phyloP scores from a whole-genome alignment of 2,113 vertebrate genomes.

The Xiphias gladius region DNA sequence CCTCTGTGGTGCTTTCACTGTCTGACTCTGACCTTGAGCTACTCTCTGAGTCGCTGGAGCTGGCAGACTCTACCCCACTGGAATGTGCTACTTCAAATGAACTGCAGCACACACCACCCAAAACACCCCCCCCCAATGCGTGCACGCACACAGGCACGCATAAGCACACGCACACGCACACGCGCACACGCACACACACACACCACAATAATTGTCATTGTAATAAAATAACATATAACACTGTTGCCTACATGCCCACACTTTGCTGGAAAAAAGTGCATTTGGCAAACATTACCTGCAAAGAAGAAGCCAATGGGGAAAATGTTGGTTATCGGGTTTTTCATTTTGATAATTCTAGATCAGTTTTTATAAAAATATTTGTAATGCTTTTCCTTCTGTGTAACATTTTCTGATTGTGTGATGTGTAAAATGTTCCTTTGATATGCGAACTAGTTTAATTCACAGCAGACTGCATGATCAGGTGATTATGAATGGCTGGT shows the following conservation, averaged over 20 bases:
- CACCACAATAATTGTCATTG: neutral
- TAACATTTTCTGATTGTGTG: no score
- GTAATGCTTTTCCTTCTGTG: neutral
- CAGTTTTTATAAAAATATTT: neutral
- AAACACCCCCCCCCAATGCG: no score
- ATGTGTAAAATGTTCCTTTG: neutral
- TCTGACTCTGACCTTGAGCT: constrained; percentile 90
- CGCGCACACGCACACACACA: no score
- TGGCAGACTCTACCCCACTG: constrained; percentile 87
- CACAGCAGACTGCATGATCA: neutral
- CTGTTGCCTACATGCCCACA: neutral
- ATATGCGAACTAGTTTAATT: neutral
- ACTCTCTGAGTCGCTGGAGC: constrained; percentile 92
- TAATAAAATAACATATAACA: neutral
- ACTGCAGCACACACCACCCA: constrained; percentile 73
- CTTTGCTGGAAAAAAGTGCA: neutral
- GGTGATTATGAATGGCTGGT: no score
- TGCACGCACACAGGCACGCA: constrained; percentile 37
- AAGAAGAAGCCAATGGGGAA: neutral
- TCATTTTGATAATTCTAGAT: neutral
- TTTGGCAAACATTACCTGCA: neutral
- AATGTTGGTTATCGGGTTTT: neutral
- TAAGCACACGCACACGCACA: no score
- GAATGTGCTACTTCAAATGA: constrained; percentile 83
- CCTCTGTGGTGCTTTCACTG: constrained; percentile 87